phyloP scores from a whole-genome alignment of 2,113 vertebrate genomes.

The Atlantisia rogersi region DNA sequence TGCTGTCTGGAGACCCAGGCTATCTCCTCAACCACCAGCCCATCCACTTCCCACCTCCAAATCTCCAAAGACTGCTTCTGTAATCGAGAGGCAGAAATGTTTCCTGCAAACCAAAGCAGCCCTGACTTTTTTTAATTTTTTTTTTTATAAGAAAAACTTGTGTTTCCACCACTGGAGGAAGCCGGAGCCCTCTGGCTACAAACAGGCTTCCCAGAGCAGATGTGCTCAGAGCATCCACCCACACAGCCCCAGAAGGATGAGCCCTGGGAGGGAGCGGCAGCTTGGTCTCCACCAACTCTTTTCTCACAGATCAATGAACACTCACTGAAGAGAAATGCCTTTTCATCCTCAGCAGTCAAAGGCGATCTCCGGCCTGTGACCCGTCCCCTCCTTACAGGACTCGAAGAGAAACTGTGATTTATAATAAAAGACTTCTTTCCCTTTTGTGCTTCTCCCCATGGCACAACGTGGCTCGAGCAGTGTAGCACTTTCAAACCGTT shows the following conservation, averaged over 20 bases:
- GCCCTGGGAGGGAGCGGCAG: background rate
- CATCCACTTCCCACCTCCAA: background rate
- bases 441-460: background rate
- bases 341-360: background rate
- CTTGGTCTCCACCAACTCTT: slow-evolving; percentile 42
- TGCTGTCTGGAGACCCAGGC: background rate
- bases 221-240: slow-evolving; percentile 32
- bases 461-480: background rate
- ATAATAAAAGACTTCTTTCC: background rate
- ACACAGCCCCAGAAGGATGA: background rate
- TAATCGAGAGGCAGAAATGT: background rate
- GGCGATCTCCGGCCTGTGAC: background rate
- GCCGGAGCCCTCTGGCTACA: background rate
- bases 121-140: background rate
- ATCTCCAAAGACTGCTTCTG: background rate
- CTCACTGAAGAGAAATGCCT: background rate
- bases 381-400: background rate
- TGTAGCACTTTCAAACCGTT: background rate
- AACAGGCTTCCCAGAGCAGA: slow-evolving; percentile 42
- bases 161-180: background rate
- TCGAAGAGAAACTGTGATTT: accelerated
- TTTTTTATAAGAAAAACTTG: background rate
- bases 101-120: background rate
- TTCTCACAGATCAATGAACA: slow-evolving; percentile 32
- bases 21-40: background rate